Conservation (phyloP, 2,888 invertebrate species). For the Amphiduros pacificus region DNA sequence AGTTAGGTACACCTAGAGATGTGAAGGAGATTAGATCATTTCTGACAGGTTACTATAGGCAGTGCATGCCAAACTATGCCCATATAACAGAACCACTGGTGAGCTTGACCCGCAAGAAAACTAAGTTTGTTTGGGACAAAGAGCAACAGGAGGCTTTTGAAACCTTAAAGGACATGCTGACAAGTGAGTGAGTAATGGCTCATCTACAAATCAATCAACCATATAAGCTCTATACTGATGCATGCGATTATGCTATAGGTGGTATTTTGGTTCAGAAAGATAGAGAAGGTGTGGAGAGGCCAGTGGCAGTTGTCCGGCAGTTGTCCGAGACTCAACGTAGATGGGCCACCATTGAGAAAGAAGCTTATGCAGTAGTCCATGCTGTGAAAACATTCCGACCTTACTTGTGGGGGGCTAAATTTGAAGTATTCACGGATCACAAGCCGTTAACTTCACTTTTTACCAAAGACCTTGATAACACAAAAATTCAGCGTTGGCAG, state of each 20-base stretch:
- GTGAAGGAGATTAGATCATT: slow-evolving; percentile 7
- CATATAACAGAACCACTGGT: slow-evolving; percentile 8
- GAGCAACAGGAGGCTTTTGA: slow-evolving; percentile 8
- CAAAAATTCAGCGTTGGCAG: slow-evolving; percentile 14
- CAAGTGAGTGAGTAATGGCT: background rate
- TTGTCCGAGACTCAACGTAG: background rate
- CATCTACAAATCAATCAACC: background rate
- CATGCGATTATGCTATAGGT: background rate
- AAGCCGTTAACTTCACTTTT: slow-evolving; percentile 12
- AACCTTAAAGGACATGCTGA: background rate
- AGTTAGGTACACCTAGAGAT: slow-evolving; percentile 7
- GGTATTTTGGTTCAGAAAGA: slow-evolving; percentile 1
- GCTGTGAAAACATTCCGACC: slow-evolving; percentile 1
- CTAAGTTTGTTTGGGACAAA: background rate
- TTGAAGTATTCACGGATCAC: slow-evolving; percentile 12
- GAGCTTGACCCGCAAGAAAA: slow-evolving; percentile 6
- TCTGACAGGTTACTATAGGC: slow-evolving; percentile 13
- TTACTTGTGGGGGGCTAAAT: slow-evolving; percentile 7
- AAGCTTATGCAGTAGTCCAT: slow-evolving; percentile 6
- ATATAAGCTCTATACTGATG: slow-evolving; percentile 8
- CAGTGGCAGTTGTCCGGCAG: background rate
- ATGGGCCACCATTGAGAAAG: slow-evolving; percentile 14
- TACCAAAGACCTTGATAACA: slow-evolving; percentile 1
- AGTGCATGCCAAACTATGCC: slow-evolving; percentile 13
- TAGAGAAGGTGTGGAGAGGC: background rate